Conservation (phyloP, 2,888 invertebrate genomes). For the Trimorus sp. region DNA sequence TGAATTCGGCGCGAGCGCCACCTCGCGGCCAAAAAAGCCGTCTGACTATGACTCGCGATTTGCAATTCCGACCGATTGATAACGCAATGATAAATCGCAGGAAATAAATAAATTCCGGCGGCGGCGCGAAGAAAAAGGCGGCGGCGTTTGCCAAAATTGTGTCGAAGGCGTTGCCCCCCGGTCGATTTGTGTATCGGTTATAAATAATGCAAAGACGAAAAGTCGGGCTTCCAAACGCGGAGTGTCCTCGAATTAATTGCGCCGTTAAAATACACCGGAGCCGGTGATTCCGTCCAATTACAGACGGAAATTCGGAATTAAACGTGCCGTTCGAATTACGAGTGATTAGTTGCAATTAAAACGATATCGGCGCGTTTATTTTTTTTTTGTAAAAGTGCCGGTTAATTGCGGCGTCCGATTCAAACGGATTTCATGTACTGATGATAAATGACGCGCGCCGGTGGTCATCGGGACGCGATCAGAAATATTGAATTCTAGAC, state of each 20-base stretch:
- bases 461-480: conserved; percentile 39
- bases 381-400: conserved; percentile 28
- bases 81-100: too few relatives aligned
- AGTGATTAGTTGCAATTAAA: conserved; percentile 14
- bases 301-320: conserved; percentile 1
- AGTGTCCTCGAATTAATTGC: background rate
- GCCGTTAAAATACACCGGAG: background rate
- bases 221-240: too few relatives aligned
- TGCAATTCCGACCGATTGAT: too few relatives aligned
- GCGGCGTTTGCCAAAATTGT: too few relatives aligned
- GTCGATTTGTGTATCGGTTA: too few relatives aligned
- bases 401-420: conserved; percentile 34
- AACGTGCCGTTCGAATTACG: conserved; percentile 6
- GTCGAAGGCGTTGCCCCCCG: too few relatives aligned
- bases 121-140: too few relatives aligned
- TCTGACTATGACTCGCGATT: too few relatives aligned
- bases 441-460: conserved; percentile 48
- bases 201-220: too few relatives aligned
- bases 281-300: background rate
- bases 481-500: conserved; percentile 59
- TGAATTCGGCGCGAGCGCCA: background rate
- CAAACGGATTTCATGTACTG: conserved; percentile 12
- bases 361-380: conserved; percentile 20
- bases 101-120: too few relatives aligned
- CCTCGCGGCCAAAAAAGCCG: too few relatives aligned